phyloP scores from a whole-genome alignment of 2,797 vertebrate genomes.

The Acrocephalus scirpaceus region DNA sequence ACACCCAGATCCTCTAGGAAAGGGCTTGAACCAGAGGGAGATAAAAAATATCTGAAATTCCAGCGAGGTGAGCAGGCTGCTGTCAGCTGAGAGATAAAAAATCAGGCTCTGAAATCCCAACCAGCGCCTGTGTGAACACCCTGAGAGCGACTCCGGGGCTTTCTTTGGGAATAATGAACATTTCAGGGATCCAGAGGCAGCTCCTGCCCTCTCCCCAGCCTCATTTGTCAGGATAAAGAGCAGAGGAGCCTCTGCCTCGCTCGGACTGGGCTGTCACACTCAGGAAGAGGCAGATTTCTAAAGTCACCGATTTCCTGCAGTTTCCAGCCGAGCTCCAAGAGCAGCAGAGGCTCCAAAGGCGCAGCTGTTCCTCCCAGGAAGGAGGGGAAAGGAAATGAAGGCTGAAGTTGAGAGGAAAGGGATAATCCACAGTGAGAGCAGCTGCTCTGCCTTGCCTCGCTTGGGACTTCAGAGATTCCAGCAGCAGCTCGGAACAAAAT shows the following conservation, averaged over 20 bases:
- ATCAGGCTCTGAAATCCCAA: neutral
- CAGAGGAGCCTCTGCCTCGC: neutral
- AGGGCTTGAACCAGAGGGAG: neutral
- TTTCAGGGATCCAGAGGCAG: neutral
- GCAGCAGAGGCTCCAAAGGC: constrained; percentile 25
- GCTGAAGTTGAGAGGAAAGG: constrained; percentile 60
- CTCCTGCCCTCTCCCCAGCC: neutral
- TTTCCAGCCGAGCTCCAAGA: neutral
- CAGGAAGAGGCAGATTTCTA: constrained; percentile 32
- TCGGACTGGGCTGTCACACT: neutral
- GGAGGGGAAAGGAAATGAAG: constrained; percentile 62
- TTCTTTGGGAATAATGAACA: neutral
- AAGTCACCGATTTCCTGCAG: constrained; percentile 40
- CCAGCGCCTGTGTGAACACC: neutral
- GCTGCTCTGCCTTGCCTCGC: constrained; percentile 51
- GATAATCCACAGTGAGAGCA: constrained; percentile 62
- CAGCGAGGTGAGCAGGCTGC: neutral
- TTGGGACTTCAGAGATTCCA: constrained; percentile 38
- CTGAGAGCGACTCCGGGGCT: neutral
- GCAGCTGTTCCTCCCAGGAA: constrained; percentile 65
- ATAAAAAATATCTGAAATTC: neutral
- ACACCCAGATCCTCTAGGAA: neutral
- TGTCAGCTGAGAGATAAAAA: neutral
- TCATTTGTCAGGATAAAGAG: neutral
- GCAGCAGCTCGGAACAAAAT: constrained; percentile 23